Evolutionary conservation across 2,888 invertebrate genomes (phyloP), one percentile per base, ranked within the genome.

Genomic region (Cistogaster globosa): DNA sequence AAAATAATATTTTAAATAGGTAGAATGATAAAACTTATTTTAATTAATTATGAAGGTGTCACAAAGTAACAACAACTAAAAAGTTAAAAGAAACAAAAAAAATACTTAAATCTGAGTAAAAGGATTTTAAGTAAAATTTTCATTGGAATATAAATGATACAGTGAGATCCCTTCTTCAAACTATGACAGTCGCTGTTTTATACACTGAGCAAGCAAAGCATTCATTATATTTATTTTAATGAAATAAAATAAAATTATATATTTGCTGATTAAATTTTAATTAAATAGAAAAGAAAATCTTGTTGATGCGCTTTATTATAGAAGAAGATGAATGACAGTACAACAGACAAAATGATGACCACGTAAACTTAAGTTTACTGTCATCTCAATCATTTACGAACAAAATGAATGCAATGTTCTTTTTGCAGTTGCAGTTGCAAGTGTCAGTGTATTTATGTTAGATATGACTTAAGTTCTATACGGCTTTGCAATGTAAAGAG

Each of bases 21-120:
- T 51, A 20, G 36, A 18, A 62, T 65, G 38, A 72, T 58, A 58
- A 72, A 75, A 72, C 55, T 67, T 67, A 20, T 76, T 77, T 77
- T 84, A 80, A 84, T 84, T 84, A 80, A 84, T 84, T 76, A 75
- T 67, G 48, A 77, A 32, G 72, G 18, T 62, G 14, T n/a, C 20
- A 36, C 20, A 67, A 57, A 58, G 26, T 18, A 26, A 65, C 38
- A 58, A 51, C 14, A 65, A 68, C 16, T 51, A 22, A 42, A 69
- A 71, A 45, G 38, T n/a, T 48, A 67, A 42, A 22, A 53, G 0
- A 1, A 55, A 7, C 14, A 55, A 60, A 36, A 51, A 51, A 72
- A 60, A 22, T 65, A 38, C 57, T 67, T 38, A 60, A 20, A 65
- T 67, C 2, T 7, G 14, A n/a, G 12, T 12, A 26, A 60, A 68